Evolutionary conservation across 2,113 vertebrate species (phyloP), one percentile per base, ranked within the genome.

Genomic region (Oenanthe oenanthe): DNA sequence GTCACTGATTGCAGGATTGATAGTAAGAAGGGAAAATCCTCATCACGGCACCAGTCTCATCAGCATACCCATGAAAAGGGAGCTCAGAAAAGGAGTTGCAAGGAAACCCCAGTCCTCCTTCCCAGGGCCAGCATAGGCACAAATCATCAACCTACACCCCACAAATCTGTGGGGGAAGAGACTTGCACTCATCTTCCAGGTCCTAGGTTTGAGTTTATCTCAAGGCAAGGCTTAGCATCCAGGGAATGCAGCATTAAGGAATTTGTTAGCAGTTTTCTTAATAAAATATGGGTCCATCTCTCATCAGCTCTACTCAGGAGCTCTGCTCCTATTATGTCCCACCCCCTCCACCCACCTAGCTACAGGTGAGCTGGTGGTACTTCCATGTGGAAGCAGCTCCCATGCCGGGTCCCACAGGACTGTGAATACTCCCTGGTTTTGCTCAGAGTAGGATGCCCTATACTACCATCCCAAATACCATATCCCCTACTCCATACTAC

Each of bases 381-480:
- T 28, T 74, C 76, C 67, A 38, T 1, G 4, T 9, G 15, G 28
- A 13, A 83, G 51, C 67, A 57, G 32, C 10, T 80, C 62, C 47
- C 2, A 0, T 8, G 42, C 38, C 53, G 1, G 7, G 31, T 32
- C 31, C 43, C 25, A 7, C 1, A 2, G 17, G 18, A 32, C 47
- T 31, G 8, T 45, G 57, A 40, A 25, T 61, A 32, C 14, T 78
- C 42, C 47, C 26, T 5, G 8, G 24, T 88, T 67, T 26, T 19
- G 8, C 31, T 66, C 20, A 34, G n/a, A 12, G 2, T 1, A 81
- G 0, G 7, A 34, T 63, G 61, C 34, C 45, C 50, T 32, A 14
- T 65, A 11, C 62, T 16, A 76, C 48, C 15, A n/a, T 5, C 34
- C 14, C 28, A 67, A 63, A 58, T 8, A 50, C 22, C 8, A 7